Evolutionary conservation across 2,797 vertebrate genomes (phyloP).

Genomic region (Dendrocincla fuliginosa): DNA sequence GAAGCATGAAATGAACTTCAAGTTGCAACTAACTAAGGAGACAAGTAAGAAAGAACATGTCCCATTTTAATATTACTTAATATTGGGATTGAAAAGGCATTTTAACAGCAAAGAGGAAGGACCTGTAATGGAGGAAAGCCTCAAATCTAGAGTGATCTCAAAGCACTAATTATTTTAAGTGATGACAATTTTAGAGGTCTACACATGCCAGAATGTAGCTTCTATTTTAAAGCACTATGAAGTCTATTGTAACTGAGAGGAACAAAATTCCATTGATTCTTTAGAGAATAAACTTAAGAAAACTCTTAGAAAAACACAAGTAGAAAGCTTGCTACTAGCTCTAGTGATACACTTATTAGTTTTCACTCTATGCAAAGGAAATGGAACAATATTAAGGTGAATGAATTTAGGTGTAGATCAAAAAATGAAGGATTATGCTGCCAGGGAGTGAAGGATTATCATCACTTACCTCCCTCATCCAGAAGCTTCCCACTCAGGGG

Average conservation of each 20-base stretch:
- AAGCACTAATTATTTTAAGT: conserved; percentile 31
- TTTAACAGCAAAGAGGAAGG: conserved; percentile 1
- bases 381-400: conserved; percentile 70
- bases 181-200: conserved; percentile 31
- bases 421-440: conserved; percentile 69
- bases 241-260: conserved; percentile 20
- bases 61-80: background rate
- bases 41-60: background rate
- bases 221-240: conserved; percentile 46
- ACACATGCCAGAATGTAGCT: conserved; percentile 21
- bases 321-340: conserved; percentile 63
- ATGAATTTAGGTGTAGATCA: conserved; percentile 65
- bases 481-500: conserved; percentile 67
- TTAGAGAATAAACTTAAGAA: conserved; percentile 40
- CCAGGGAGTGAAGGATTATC: conserved; percentile 55
- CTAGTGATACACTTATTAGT: conserved; percentile 65
- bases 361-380: conserved; percentile 65
- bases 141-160: background rate
- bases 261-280: conserved; percentile 32
- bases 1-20: conserved; percentile 20
- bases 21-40: background rate
- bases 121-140: background rate
- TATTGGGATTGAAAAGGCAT: background rate
- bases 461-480: conserved; percentile 73
- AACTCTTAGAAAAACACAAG: conserved; percentile 59